A percentile compares a stretch with the other conserved stretches of the same genome.
These are phyloP conservation scores for Bagarius yarrelli DNA, from an alignment of 2,113 vertebrate species.

Conservation along the genomic window DNA sequence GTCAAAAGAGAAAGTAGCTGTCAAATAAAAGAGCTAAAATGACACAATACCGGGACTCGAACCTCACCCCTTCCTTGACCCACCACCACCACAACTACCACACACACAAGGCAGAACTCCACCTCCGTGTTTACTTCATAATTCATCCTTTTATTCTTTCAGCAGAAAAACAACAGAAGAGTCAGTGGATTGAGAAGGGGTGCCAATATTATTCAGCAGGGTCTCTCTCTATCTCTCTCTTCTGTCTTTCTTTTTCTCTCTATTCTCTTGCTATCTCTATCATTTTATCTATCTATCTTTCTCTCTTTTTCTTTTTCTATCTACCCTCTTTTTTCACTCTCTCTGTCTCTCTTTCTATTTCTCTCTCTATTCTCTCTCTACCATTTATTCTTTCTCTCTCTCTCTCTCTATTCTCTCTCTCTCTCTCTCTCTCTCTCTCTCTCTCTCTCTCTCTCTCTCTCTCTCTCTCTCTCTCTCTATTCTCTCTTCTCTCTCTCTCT, in stretches of 20 bases:
- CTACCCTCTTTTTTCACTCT: not conserved
- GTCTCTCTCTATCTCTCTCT: not conserved
- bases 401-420: too few species aligned
- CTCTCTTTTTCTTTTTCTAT: not conserved
- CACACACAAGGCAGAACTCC: conserved; percentile 18
- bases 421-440: too few species aligned
- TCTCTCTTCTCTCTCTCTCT: too few species aligned
- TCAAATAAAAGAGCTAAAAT: conserved; percentile 60
- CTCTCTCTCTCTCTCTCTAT: too few species aligned
- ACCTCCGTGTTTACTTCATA: conserved; percentile 33
- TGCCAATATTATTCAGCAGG: not conserved
- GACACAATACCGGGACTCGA: conserved; percentile 40
- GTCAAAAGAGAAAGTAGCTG: conserved; percentile 64
- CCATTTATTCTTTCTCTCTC: not conserved
- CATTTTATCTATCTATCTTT: too few species aligned
- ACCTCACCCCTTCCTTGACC: conserved; percentile 10
- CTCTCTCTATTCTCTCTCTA: not conserved
- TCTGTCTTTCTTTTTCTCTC: not conserved
- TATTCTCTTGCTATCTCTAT: too few species aligned
- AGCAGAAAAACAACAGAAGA: not conserved
- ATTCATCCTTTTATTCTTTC: conserved; percentile 8
- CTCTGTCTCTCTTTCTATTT: too few species aligned
- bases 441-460: too few species aligned
- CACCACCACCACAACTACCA: not conserved
- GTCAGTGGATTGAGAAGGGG: not conserved